A percentile compares a stretch with the other conserved stretches of the same genome.
Evolutionary conservation across 2,113 vertebrate species (phyloP).

Genomic region (Halcyon malimbica): DNA sequence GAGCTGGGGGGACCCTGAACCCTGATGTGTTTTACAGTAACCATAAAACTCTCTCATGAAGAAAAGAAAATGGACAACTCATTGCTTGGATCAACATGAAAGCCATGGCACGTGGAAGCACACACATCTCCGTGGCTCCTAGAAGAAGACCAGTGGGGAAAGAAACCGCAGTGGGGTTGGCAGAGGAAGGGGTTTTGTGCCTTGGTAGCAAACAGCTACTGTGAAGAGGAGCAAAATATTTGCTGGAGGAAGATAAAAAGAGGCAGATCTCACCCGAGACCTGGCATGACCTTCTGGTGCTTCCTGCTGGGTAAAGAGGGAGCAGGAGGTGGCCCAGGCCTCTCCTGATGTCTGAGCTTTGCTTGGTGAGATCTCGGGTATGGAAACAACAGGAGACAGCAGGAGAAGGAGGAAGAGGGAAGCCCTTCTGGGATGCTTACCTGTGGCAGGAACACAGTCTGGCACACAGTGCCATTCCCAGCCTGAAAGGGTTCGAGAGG

Average conservation of each 20-base stretch:
- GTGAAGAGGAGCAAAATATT: not conserved
- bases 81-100: not conserved
- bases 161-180: not conserved
- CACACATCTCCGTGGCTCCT: not conserved
- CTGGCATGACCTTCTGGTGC: not conserved
- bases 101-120: not conserved
- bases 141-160: not conserved
- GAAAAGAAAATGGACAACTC: not conserved
- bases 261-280: not conserved
- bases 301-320: not conserved
- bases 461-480: not conserved
- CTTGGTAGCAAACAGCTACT: not conserved
- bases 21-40: not conserved
- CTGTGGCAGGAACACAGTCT: not conserved
- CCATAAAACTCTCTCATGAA: not conserved
- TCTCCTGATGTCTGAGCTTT: not conserved
- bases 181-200: not conserved
- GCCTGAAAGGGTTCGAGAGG: not conserved
- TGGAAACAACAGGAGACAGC: not conserved
- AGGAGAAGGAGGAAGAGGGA: not conserved
- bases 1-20: not conserved
- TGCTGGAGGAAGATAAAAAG: not conserved
- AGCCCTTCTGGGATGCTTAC: not conserved
- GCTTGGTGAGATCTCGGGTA: not conserved
- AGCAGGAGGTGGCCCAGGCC: not conserved